Evolutionary conservation across 1,140 invertebrate species (phyloP), one percentile per base, ranked within the genome.

Genomic region (Drosophila carrolli): DNA sequence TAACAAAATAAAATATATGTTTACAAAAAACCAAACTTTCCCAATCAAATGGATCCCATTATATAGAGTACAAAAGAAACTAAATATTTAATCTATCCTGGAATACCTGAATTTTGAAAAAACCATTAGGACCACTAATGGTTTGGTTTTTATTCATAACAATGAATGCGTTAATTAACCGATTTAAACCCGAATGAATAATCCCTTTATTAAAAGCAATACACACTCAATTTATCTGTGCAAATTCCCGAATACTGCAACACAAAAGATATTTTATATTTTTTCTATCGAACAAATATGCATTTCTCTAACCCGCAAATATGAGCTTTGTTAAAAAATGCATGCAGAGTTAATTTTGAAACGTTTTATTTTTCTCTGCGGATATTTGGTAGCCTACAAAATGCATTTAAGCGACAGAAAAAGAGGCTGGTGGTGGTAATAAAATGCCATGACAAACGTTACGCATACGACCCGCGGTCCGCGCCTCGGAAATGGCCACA

Each of bases 301-400:
- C 32, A 70, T 70, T 70, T 71, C 44, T 29, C 68, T 58, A 72
- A 71, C 66, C 65, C 65, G 27, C 68, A 58, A 72, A 58, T 50
- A 58, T 50, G 60, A 38, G 61, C 32, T 54, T 58, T 77, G 41
- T 62, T 32, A 19, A 6, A 38, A 65, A 43, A 27, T 29, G 8
- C 5, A 63, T 37, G 47, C 61, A 10, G 37, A 29, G 48, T 47
- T 56, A 56, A n/a, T 40, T 47, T 55, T 8, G 7, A 6, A 46
- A 41, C 10, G 37, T 48, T 71, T 50, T 71, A 57, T 41, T 71
- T 72, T 71, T 29, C 13, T 38, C 37, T 48, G 43, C 68, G 75
- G 74, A 81, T 77, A 82, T 82, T 79, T 79, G 56, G 51, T 58
- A 75, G 75, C 75, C 47, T 61, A 47, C 70, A 79, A 78, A 83